Percentiles rank a stretch among this genome's conserved stretches.
These are phyloP conservation scores for Mesocentrotus franciscanus DNA, from an alignment of 53 echinoderm and acorn worm species.

Conservation along the genomic window DNA sequence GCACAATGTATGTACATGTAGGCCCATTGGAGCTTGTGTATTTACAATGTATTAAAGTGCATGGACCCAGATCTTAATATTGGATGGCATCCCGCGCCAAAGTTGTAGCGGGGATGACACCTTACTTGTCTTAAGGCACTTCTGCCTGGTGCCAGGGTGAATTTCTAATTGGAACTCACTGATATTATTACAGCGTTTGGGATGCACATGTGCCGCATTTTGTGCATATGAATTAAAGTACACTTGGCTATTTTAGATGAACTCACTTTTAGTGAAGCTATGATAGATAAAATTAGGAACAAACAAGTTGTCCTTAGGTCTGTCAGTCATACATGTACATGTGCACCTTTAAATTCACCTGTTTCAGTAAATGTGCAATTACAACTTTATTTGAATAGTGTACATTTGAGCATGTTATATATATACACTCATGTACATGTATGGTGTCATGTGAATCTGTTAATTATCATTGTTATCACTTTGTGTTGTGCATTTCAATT, in stretches of 20 bases:
- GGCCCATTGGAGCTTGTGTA: background rate
- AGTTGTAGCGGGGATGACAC: constrained; percentile 16
- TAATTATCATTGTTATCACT: too few relatives aligned
- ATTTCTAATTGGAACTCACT: background rate
- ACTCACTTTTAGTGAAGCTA: background rate
- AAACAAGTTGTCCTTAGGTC: background rate
- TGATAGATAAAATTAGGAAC: background rate
- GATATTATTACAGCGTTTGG: background rate
- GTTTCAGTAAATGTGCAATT: background rate
- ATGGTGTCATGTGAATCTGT: too few relatives aligned
- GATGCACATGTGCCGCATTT: background rate
- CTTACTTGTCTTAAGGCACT: constrained; percentile 11
- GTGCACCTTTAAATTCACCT: background rate
- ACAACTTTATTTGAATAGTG: background rate
- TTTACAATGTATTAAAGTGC: background rate
- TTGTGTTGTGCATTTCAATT: too few relatives aligned
- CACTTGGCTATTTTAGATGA: background rate
- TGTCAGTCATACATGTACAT: too few relatives aligned
- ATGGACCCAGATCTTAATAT: constrained; percentile 31
- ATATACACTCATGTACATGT: too few relatives aligned
- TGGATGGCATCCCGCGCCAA: background rate
- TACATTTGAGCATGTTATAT: background rate
- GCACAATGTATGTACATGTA: background rate
- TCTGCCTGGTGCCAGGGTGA: background rate
- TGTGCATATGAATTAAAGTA: background rate